Base-by-base conservation (phyloP, 2,113 vertebrate genomes). In the Hymenochirus boettgeri region DNA sequence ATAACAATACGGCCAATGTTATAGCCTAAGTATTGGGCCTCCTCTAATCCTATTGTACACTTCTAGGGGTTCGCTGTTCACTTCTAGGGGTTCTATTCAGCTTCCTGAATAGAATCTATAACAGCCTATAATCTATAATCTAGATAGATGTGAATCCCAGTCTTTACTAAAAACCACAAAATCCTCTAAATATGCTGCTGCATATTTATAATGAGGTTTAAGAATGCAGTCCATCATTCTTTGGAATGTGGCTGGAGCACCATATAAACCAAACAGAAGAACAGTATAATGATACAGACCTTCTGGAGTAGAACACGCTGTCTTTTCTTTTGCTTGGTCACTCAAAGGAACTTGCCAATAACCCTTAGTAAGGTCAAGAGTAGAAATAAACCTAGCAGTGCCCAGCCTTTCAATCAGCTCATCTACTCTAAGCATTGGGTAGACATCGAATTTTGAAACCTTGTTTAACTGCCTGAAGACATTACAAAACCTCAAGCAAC, bases 171-270 rank as follows among this genome's bases (percentile, higher is more conserved):
- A 37, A n/a, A 59, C 6, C 2, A 23, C 57, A 7, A 21, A 21
- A 22, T 45, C 56, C 37, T 58, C 17, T 37, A 59, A 21, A 18
- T 59, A 59, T 8, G 19, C 57, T 6, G 31, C 15, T 21, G 18
- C n/a, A 23, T 45, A 59, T 22, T 47, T 19, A 6, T 15, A 10
- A 24, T 48, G 25, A 1, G 1, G 39, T 10, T 18, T 3, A 19
- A 61, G 26, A n/a, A 61, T 25, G 17, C 27, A 11, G 17, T 48
- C 25, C 42, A 61, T 61, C 1, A 17, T 17, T 15, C 17, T 13
- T 1, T 21, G 42, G 17, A 48, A 48, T 5, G 25, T 27, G n/a
- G 45, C 25, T 17, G 58, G 1, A 0, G 58, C 25, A n/a, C 24
- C 24, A 18, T 61, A 42, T 7, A 48, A 24, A 4, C 58, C n/a